Conservation (phyloP, 1,140 invertebrate genomes). For the Pachypeltis micranthus region DNA sequence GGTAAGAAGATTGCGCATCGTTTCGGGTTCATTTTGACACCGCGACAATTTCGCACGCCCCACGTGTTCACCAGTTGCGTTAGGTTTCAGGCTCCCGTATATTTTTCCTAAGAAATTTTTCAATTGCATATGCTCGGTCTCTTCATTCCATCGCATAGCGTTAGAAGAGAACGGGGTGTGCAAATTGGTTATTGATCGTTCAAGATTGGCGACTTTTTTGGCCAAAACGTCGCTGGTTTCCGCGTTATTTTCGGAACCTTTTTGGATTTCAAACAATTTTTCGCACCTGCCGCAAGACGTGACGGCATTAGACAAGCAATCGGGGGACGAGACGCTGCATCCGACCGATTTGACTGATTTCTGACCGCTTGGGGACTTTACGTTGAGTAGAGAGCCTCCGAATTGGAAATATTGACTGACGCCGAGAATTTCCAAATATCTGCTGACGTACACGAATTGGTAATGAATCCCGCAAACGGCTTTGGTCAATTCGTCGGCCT, state of each 20-base stretch:
- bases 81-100: background rate
- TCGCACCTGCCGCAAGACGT: conserved; percentile 3
- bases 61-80: too few species aligned
- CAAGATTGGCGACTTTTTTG: background rate
- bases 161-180: background rate
- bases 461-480: conserved; percentile 2
- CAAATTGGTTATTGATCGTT: background rate
- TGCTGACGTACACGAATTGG: conserved; percentile 20
- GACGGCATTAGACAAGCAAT: background rate
- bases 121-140: conserved; percentile 2
- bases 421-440: conserved; percentile 17
- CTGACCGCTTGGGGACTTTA: background rate
- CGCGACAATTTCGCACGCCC: too few species aligned
- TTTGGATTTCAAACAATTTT: background rate
- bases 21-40: too few species aligned
- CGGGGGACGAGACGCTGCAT: background rate
- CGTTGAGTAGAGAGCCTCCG: background rate
- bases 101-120: background rate
- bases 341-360: background rate
- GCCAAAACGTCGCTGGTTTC: background rate
- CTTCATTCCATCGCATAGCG: conserved; percentile 1
- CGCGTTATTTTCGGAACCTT: background rate
- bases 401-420: conserved; percentile 16
- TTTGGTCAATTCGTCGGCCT: background rate
- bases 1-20: background rate